Percentiles rank a stretch among this genome's conserved stretches.
phyloP scores from a whole-genome alignment of 2,888 invertebrate species.

The Muscina levida region DNA sequence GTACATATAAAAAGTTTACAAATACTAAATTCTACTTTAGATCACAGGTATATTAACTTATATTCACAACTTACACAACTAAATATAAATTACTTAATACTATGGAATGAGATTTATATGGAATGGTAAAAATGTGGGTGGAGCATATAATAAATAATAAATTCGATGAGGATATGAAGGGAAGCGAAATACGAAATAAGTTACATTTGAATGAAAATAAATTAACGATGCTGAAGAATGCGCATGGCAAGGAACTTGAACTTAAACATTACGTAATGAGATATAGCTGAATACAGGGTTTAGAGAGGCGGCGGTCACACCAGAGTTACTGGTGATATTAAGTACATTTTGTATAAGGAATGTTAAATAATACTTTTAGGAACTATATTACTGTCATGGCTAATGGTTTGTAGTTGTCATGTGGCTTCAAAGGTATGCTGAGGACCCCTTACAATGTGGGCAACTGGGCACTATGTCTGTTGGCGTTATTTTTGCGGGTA shows the following conservation, averaged over 20 bases:
- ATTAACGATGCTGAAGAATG: not conserved
- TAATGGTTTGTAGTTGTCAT: not conserved
- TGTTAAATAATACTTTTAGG: slow-evolving; percentile 37
- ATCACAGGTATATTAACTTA: slow-evolving; percentile 31
- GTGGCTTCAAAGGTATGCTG: not conserved
- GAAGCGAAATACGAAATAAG: slow-evolving; percentile 27
- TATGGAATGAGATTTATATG: not conserved
- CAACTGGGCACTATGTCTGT: slow-evolving; percentile 14
- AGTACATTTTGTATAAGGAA: slow-evolving; percentile 40
- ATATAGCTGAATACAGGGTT: not conserved
- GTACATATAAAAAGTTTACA: slow-evolving; percentile 5
- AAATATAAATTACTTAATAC: slow-evolving; percentile 3
- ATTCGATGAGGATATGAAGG: not conserved
- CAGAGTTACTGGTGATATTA: not conserved
- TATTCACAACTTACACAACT: not conserved
- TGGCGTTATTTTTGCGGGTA: not conserved
- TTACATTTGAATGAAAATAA: slow-evolving; percentile 1
- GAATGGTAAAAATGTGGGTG: not conserved
- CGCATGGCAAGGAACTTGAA: no score
- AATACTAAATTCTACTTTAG: not conserved
- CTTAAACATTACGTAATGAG: not conserved
- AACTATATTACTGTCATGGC: slow-evolving; percentile 36
- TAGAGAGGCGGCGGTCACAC: not conserved
- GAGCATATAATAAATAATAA: slow-evolving; percentile 24
- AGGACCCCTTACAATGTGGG: not conserved